Evolutionary conservation across 2,888 invertebrate genomes (phyloP).

Genomic region (Acholoe squamosa): DNA sequence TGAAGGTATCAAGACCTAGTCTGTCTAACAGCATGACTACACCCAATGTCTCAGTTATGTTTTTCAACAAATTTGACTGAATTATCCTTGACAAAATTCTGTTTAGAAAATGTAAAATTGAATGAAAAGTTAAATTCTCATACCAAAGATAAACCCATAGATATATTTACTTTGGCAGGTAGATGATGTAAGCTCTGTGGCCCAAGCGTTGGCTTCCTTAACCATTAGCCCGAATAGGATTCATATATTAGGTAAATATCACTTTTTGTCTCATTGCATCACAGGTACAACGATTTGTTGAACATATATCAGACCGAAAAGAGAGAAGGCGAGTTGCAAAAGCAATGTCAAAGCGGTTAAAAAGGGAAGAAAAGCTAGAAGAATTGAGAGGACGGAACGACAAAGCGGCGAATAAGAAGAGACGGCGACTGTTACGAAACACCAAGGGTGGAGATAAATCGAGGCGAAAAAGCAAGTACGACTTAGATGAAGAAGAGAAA

Average conservation of each 20-base stretch:
- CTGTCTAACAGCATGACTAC: no score
- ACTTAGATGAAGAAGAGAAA: neutral
- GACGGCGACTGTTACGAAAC: neutral
- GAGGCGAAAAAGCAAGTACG: neutral
- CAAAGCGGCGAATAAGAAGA: neutral
- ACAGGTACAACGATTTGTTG: neutral
- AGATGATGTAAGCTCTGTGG: constrained; percentile 37
- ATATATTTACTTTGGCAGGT: neutral
- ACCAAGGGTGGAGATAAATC: neutral
- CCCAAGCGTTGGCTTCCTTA: constrained; percentile 26
- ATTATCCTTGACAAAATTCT: no score
- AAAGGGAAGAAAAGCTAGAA: neutral
- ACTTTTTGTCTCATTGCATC: neutral
- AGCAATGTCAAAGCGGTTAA: neutral
- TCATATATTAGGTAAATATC: constrained; percentile 41
- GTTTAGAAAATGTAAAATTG: no score
- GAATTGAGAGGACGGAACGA: neutral
- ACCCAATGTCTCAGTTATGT: no score
- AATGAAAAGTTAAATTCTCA: no score
- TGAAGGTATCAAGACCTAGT: no score
- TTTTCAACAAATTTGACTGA: no score
- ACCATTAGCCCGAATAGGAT: constrained; percentile 40
- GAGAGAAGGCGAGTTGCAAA: neutral
- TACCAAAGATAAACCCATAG: no score
- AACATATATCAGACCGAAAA: neutral